Conservation (phyloP, 2,888 invertebrate genomes). For the Odontothrips loti region DNA sequence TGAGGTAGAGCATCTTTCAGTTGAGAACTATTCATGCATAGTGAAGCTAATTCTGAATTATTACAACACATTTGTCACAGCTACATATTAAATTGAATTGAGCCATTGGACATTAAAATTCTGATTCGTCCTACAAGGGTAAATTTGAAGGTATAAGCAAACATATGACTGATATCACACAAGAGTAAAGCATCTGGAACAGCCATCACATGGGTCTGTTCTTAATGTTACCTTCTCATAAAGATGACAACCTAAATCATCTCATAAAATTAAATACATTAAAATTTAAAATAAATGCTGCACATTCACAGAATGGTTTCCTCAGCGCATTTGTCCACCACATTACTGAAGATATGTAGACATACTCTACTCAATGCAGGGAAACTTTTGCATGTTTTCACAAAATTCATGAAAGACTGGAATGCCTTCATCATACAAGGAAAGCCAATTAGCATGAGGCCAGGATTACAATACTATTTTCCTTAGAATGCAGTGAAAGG, state of each 20-base stretch:
- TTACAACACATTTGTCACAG: neutral
- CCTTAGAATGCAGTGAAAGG: neutral
- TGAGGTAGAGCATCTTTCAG: conserved; percentile 10
- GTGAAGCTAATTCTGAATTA: neutral
- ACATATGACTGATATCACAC: conserved; percentile 26
- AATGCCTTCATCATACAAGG: neutral
- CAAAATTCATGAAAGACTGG: neutral
- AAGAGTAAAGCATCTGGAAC: neutral
- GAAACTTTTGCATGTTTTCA: neutral
- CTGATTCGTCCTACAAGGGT: neutral
- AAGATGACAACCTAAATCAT: neutral
- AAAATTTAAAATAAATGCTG: conserved; percentile 10
- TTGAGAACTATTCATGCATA: neutral
- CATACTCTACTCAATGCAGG: neutral
- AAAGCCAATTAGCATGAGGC: conserved; percentile 2
- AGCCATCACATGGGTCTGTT: neutral
- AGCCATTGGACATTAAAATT: conserved; percentile 17
- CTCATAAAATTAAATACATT: neutral
- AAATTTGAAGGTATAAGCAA: neutral
- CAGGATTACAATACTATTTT: neutral
- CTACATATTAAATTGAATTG: neutral
- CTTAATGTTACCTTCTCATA: neutral
- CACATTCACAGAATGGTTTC: neutral
- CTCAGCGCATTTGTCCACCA: neutral
- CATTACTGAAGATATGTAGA: neutral